Percentiles rank a stretch among this genome's conserved stretches.
Evolutionary conservation across 2,113 vertebrate genomes (phyloP).

Genomic region (Callipepla californica): DNA sequence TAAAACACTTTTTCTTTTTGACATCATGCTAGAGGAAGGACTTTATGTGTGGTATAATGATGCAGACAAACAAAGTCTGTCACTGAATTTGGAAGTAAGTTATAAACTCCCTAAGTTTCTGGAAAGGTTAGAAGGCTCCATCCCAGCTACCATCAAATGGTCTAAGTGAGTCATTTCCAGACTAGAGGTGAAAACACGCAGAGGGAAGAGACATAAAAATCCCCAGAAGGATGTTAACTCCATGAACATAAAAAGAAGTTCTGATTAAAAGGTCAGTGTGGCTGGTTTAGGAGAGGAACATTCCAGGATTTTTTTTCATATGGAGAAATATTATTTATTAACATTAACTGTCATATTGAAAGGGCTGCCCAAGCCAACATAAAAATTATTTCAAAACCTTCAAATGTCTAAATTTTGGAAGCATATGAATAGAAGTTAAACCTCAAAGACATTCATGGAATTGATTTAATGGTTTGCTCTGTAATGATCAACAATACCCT

Average conservation of each 20-base stretch:
- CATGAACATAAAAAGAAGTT: conserved; percentile 45
- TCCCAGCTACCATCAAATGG: conserved; percentile 52
- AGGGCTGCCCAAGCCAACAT: neutral
- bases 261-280: conserved; percentile 63
- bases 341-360: conserved; percentile 48
- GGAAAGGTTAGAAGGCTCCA: conserved; percentile 63
- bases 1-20: neutral
- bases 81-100: conserved; percentile 25
- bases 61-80: conserved; percentile 48
- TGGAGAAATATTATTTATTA: conserved; percentile 48
- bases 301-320: conserved; percentile 30
- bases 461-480: conserved; percentile 75
- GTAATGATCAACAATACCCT: conserved; percentile 69
- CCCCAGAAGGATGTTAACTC: conserved; percentile 63
- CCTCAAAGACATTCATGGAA: conserved; percentile 68
- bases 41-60: neutral
- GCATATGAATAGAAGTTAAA: conserved; percentile 52
- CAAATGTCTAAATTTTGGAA: conserved; percentile 53
- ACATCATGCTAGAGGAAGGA: conserved; percentile 40
- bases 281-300: conserved; percentile 14
- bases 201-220: conserved; percentile 64
- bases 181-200: conserved; percentile 60
- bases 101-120: conserved; percentile 62
- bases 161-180: conserved; percentile 71
- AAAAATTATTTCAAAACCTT: conserved; percentile 65